A percentile compares a stretch with the other conserved stretches of the same genome.
Evolutionary conservation across 2,888 invertebrate species (phyloP).

Genomic region (Pilophorus perplexus): DNA sequence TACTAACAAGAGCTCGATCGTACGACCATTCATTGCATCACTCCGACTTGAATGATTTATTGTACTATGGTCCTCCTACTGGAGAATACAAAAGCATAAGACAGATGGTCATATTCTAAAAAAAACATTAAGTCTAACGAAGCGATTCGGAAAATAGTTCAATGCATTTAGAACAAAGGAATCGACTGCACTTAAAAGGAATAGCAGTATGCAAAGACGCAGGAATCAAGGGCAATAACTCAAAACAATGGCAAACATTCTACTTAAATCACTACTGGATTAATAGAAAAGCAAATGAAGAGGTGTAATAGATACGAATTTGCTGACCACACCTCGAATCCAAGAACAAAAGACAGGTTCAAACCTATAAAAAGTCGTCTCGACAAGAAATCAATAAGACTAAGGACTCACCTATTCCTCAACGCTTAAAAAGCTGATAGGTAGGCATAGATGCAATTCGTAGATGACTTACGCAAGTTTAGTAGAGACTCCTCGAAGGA

Average conservation of each 20-base stretch:
- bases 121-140: too few species aligned
- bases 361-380: conserved; percentile 29
- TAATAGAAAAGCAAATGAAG: background rate
- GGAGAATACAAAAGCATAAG: too few species aligned
- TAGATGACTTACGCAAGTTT: background rate
- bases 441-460: background rate
- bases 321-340: conserved; percentile 28
- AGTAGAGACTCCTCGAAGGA: background rate
- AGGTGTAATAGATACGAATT: background rate
- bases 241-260: too few species aligned
- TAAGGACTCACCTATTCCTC: too few species aligned
- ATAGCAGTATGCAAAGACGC: background rate
- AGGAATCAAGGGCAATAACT: background rate
- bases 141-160: too few species aligned
- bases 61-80: too few species aligned
- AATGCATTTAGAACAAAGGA: conserved; percentile 4
- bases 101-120: too few species aligned
- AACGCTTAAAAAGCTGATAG: background rate
- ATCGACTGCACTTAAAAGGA: background rate
- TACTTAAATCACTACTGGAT: too few species aligned
- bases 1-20: too few species aligned
- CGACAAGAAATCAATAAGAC: conserved; percentile 38
- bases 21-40: too few species aligned
- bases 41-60: too few species aligned
- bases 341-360: conserved; percentile 9